Evolutionary conservation across 2,113 vertebrate genomes (phyloP).

Genomic region (Accipiter virgatus): DNA sequence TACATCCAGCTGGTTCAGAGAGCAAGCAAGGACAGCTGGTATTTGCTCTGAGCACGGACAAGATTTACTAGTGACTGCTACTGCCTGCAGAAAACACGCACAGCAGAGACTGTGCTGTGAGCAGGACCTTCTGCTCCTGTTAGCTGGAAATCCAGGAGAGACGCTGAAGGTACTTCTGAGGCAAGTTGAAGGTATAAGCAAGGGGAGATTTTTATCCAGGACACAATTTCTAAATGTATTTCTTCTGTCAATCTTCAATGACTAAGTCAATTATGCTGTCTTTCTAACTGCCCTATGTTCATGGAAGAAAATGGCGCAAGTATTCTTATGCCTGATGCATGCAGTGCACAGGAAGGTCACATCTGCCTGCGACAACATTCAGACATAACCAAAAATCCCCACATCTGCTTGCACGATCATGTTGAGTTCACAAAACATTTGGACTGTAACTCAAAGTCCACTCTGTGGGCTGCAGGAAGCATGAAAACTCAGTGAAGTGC

Average conservation of each 20-base stretch:
- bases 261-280: neutral
- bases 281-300: neutral
- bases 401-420: neutral
- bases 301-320: neutral
- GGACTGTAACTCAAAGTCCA: neutral
- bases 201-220: neutral
- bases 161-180: neutral
- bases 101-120: neutral
- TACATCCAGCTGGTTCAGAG: conserved; percentile 22
- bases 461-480: neutral
- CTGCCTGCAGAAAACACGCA: neutral
- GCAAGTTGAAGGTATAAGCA: neutral
- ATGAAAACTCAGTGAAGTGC: neutral
- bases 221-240: neutral
- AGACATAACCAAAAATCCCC: neutral
- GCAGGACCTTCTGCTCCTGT: neutral
- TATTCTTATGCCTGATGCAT: neutral
- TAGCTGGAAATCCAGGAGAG: neutral
- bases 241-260: neutral
- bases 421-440: neutral
- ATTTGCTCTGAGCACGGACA: neutral
- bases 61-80: neutral
- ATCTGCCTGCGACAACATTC: fast-evolving
- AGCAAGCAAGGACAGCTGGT: conserved; percentile 21
- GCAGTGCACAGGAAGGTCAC: neutral